Base-by-base conservation (phyloP, 1,140 invertebrate genomes). In the Leptestheria dahalacensis region DNA sequence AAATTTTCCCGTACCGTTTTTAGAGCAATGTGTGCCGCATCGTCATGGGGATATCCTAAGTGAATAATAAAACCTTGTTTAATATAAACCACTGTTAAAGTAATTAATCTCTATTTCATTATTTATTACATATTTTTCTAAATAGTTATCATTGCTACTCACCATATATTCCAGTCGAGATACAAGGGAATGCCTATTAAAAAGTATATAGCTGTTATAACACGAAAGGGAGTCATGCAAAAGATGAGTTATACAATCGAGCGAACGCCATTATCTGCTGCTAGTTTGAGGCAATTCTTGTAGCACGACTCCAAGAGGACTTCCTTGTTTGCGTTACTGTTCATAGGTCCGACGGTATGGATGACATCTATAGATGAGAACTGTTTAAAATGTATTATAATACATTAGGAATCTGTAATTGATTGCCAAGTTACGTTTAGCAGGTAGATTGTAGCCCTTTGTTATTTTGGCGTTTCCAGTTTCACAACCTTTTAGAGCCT, bases 311-410 rank as follows among this genome's bases (percentile, higher is more conserved):
- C 26, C 6, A 62, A 50, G 49, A 60, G 48, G 47, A 52, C 57
- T 10, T 56, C 33, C 48, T 52, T 50, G 10, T 54, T 52, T 29
- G 41, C 75, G 21, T 84, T 80, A 64, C 85, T 82, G 56, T 85
- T 84, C 66, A 77, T 75, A 11, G 87, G 87, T 3, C 87, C 87
- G 48, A 90, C 87, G 15, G 86, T 88, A 64, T 88, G 86, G 63
- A 91, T 88, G 1, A 91, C 77, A 75, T 86, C 67, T 88, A 64
- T 88, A 86, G 63, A 91, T 88, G 1, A 91, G 76, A 75, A 86
- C 67, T 3, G 28, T 41, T 18, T 12, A 50, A 51, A 18, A 61
- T 18, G 3, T 29, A 26, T 48, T 48, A 50, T 33, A 15, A 4
- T 57, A 23, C 57, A 46, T 29, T 2, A 28, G 9, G 20, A 48